Conservation (phyloP, 2,888 invertebrate genomes). For the Lordiphosa fenestrarum region DNA sequence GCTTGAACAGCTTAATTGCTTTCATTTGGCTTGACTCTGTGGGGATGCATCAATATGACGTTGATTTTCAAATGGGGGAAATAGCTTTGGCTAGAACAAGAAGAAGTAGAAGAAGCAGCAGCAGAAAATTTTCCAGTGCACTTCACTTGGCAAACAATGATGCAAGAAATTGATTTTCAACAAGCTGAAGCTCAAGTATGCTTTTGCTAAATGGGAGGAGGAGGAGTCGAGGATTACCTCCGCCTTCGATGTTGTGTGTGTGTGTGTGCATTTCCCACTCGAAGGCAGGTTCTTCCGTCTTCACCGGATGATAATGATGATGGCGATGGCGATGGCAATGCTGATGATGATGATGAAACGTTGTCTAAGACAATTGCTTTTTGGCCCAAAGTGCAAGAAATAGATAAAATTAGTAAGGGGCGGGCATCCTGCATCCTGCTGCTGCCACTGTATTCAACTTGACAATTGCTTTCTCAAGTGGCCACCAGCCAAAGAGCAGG, state of each 20-base stretch:
- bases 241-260: constrained; percentile 1
- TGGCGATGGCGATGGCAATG: not conserved
- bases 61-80: constrained; percentile 57
- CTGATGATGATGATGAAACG: constrained; percentile 51
- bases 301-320: constrained; percentile 9
- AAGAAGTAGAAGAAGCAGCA: not conserved
- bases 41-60: constrained; percentile 61
- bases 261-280: constrained; percentile 20
- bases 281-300: constrained; percentile 36
- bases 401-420: constrained; percentile 70
- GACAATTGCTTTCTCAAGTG: constrained; percentile 25
- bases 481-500: constrained; percentile 15
- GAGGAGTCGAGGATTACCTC: constrained; percentile 1
- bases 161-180: constrained; percentile 78
- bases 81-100: not conserved
- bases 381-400: constrained; percentile 71
- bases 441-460: constrained; percentile 37
- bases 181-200: constrained; percentile 59
- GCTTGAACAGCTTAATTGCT: constrained; percentile 62
- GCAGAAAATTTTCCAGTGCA: constrained; percentile 76
- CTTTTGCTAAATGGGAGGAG: constrained; percentile 4
- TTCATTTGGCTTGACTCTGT: constrained; percentile 54
- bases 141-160: constrained; percentile 78
- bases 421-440: constrained; percentile 26
- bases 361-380: constrained; percentile 70